phyloP scores from a whole-genome alignment of 2,113 vertebrate species.

The Ptilorrhoa leucosticta region DNA sequence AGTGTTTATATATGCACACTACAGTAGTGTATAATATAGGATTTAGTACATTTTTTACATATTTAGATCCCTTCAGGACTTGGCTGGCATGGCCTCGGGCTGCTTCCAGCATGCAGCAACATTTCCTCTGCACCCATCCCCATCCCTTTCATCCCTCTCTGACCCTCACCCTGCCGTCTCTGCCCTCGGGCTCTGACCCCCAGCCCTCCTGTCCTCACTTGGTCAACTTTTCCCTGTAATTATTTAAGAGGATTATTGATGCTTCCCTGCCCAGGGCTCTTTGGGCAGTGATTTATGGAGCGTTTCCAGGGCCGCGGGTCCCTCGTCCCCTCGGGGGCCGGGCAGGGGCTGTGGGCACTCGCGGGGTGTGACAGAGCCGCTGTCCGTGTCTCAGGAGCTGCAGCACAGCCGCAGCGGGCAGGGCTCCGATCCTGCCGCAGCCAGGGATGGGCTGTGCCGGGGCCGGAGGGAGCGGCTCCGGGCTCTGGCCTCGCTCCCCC shows the following conservation, averaged over 20 bases:
- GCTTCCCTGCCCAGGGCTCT: background rate
- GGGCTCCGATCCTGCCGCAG: background rate
- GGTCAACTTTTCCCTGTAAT: background rate
- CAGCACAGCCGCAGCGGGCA: background rate
- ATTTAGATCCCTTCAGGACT: background rate
- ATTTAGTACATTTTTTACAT: background rate
- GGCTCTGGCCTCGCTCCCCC: background rate
- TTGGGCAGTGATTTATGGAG: background rate
- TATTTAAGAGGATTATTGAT: background rate
- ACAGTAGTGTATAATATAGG: background rate
- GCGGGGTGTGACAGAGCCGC: fast-evolving
- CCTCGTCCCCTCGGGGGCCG: fast-evolving
- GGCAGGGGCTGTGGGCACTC: background rate
- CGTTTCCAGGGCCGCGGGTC: background rate
- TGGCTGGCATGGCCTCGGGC: background rate
- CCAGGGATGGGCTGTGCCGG: too few relatives aligned
- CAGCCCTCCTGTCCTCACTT: background rate
- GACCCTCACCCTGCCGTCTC: background rate
- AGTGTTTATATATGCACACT: background rate
- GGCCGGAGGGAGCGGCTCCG: fast-evolving
- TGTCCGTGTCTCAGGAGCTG: background rate
- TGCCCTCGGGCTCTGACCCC: background rate
- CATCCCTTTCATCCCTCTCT: background rate
- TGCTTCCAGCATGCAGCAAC: background rate
- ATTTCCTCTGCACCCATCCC: background rate